A percentile compares a stretch with the other conserved stretches of the same genome.
These are phyloP conservation scores for Anagrus nilaparvatae DNA, from an alignment of 1,140 invertebrate genomes.

Conservation along the genomic window DNA sequence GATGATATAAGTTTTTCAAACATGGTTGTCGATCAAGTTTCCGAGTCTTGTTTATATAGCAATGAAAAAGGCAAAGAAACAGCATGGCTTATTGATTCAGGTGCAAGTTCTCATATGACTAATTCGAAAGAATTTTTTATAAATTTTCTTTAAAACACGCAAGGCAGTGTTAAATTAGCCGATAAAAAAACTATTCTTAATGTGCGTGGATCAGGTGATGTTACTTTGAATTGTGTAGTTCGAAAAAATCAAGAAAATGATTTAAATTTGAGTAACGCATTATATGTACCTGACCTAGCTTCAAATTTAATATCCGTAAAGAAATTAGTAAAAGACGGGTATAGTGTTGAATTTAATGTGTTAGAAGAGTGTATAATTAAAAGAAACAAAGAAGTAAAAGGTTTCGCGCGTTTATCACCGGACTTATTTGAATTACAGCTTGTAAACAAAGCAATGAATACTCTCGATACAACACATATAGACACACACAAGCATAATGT, in stretches of 20 bases:
- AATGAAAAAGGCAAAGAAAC: too few relatives aligned
- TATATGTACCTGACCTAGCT: constrained; percentile 22
- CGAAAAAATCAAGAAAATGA: constrained; percentile 1
- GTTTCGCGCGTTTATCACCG: neutral
- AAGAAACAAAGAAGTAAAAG: constrained; percentile 3
- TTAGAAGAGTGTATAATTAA: constrained; percentile 22
- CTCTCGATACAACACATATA: too few relatives aligned
- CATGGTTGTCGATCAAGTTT: too few relatives aligned
- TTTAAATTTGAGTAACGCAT: constrained; percentile 19
- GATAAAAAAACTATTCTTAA: neutral
- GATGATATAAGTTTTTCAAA: too few relatives aligned
- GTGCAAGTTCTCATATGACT: too few relatives aligned
- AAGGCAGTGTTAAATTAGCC: constrained; percentile 2
- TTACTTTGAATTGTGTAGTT: neutral
- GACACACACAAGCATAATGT: neutral
- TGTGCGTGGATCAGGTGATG: neutral
- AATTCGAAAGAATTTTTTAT: too few relatives aligned
- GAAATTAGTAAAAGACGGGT: constrained; percentile 25
- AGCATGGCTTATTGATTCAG: too few relatives aligned
- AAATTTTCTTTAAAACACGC: too few relatives aligned
- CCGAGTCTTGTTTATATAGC: too few relatives aligned
- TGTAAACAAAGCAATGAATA: neutral
- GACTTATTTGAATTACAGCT: constrained; percentile 6
- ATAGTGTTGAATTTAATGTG: constrained; percentile 25
- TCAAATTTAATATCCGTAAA: constrained; percentile 27